Base-by-base conservation (phyloP, 1,140 invertebrate species). In the Diachasmimorpha longicaudata region DNA sequence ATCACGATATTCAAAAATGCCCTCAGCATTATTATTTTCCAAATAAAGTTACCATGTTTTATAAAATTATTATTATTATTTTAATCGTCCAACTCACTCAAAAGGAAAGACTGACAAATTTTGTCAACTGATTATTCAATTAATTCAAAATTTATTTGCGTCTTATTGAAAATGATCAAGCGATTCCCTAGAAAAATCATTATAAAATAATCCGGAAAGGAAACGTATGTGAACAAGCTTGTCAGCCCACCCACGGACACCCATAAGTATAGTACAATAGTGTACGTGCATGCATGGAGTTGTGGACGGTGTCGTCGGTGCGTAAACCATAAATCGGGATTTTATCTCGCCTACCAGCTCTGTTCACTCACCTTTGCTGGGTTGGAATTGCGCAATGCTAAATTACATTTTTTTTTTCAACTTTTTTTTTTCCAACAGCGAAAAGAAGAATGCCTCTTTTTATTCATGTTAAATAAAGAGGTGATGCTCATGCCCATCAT, bases 301-400 rank as follows among this genome's bases (percentile, higher is more conserved):
- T 69, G 67, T 69, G 31, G 11, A 42, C 31, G 75, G 79, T 70
- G 44, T 75, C 46, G 74, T 80, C 78, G 74, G 74, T 72, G 79
- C 78, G 74, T 75, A 72, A 48, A 76, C 86, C 84, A 87, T 87
- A 88, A 88, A 87, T 87, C 81, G 82, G 86, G 83, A 85, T 86
- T 88, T 87, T 88, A 88, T 88, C 86, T 85, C 84, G 82, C 80
- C 19, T 72, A 42, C 46, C 16, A 55, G 80, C 82, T 78, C 77
- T 80, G 81, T 70, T 77, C 79, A 73, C 55, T 52, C 76, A 71
- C 74, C 66, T 23, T 58, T 67, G 72, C 48, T 66, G 72, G 77
- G 78, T 74, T 77, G 55, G 78, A 55, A 77, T 86, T 85, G 82
- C 83, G 81, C 83, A 85, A 86, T 79, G 74, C 69, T 81, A 85